A percentile compares a stretch with the other conserved stretches of the same genome.
phyloP scores from a whole-genome alignment of 2,888 invertebrate species.

The Litoditis marina region DNA sequence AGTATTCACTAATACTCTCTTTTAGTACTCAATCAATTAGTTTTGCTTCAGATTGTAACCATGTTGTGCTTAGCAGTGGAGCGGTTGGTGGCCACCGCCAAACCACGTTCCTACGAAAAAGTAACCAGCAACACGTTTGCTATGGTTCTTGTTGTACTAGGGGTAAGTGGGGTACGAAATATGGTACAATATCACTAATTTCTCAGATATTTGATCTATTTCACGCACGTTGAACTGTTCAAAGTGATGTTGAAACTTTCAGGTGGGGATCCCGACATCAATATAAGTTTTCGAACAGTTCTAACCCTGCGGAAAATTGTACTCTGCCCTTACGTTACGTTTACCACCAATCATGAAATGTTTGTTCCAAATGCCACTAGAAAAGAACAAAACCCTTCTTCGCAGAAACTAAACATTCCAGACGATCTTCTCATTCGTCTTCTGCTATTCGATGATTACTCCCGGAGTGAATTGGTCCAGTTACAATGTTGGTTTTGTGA shows the following conservation, averaged over 20 bases:
- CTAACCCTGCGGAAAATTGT: too few species aligned
- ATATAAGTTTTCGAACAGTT: too few species aligned
- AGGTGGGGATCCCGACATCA: too few species aligned
- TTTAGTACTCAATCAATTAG: too few species aligned
- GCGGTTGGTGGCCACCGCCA: conserved; percentile 7
- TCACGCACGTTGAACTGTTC: too few species aligned
- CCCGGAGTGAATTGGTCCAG: conserved; percentile 13
- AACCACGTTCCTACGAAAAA: conserved; percentile 10
- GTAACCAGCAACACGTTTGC: conserved; percentile 4
- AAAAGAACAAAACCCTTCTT: background rate
- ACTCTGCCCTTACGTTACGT: too few species aligned
- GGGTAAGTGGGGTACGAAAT: background rate
- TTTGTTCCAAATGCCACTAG: too few species aligned
- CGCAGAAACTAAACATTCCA: background rate
- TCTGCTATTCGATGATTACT: conserved; percentile 3
- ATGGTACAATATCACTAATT: background rate
- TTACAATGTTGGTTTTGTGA: conserved; percentile 10
- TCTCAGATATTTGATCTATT: background rate
- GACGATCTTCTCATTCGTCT: conserved; percentile 3
- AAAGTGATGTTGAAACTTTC: too few species aligned
- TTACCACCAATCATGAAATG: too few species aligned
- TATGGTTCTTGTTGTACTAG: conserved; percentile 1
- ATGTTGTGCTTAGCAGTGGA: conserved; percentile 10
- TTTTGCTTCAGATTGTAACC: conserved; percentile 7
- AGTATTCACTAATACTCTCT: too few species aligned